Percentiles rank a stretch among this genome's conserved stretches.
Conservation (phyloP, 2,888 invertebrate genomes). For the Lobophora halterata region DNA sequence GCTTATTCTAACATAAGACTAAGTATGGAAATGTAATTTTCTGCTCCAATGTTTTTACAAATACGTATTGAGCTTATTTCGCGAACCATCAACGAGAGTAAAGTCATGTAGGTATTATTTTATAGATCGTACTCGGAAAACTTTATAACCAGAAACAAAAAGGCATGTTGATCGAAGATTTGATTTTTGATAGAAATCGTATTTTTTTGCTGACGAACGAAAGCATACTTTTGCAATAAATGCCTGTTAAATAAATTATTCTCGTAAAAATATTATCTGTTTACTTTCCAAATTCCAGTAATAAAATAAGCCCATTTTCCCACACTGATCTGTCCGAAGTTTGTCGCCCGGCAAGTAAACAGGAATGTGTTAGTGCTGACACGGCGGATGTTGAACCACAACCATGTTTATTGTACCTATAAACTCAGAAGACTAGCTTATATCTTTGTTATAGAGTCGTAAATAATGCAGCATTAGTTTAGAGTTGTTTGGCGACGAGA, state of each 20-base stretch:
- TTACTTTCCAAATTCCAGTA: too few species aligned
- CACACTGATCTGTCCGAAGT: slow-evolving; percentile 47
- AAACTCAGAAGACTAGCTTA: slow-evolving; percentile 31
- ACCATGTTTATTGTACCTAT: slow-evolving; percentile 18
- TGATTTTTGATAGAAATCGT: too few species aligned
- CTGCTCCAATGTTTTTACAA: slow-evolving; percentile 48
- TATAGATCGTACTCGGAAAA: not conserved
- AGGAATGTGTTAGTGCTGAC: slow-evolving; percentile 48
- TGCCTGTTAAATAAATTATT: too few species aligned
- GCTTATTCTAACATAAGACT: slow-evolving; percentile 45
- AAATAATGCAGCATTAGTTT: slow-evolving; percentile 20
- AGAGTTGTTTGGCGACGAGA: slow-evolving; percentile 14
- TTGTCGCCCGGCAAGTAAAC: slow-evolving; percentile 51
- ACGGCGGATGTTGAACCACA: slow-evolving; percentile 40
- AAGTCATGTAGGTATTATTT: not conserved
- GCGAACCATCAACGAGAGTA: slow-evolving; percentile 1
- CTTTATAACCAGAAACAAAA: not conserved
- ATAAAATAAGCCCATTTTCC: slow-evolving; percentile 36
- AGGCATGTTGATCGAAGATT: too few species aligned
- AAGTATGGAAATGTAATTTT: slow-evolving; percentile 62
- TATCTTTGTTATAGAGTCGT: slow-evolving; percentile 23
- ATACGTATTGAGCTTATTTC: slow-evolving; percentile 18
- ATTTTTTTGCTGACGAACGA: too few species aligned
- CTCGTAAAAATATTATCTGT: too few species aligned
- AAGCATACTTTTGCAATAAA: too few species aligned